phyloP scores from a whole-genome alignment of 1,140 invertebrate species.

The Goniozus legneri region DNA sequence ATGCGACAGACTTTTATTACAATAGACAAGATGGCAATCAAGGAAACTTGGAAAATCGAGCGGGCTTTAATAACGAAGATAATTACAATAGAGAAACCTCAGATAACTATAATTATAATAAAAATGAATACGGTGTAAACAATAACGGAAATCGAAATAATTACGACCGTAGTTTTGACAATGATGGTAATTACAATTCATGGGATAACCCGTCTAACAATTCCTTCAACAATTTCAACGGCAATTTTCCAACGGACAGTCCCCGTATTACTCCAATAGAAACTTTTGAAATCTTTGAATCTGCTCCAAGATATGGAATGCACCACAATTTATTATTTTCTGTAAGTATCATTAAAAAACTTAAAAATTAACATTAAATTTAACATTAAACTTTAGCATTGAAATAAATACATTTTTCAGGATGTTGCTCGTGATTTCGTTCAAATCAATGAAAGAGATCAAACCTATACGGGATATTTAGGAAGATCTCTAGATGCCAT shows the following conservation, averaged over 20 bases:
- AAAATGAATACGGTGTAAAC: constrained; percentile 23
- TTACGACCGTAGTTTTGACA: constrained; percentile 13
- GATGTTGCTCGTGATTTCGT: constrained; percentile 66
- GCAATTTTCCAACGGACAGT: too few species aligned
- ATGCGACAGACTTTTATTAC: constrained; percentile 14
- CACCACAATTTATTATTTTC: constrained; percentile 68
- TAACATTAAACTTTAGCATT: neutral
- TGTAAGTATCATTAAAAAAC: constrained; percentile 45
- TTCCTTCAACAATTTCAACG: neutral
- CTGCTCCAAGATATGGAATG: constrained; percentile 63
- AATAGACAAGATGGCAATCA: constrained; percentile 23
- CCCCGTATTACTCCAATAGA: constrained; percentile 48
- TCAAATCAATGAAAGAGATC: constrained; percentile 58
- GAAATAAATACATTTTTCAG: constrained; percentile 47
- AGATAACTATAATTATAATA: constrained; percentile 22
- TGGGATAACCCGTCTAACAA: constrained; percentile 2
- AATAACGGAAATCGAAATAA: constrained; percentile 18
- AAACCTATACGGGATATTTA: constrained; percentile 63
- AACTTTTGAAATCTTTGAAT: constrained; percentile 70
- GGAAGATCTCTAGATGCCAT: constrained; percentile 65
- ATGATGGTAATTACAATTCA: constrained; percentile 3
- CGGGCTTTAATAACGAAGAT: constrained; percentile 22
- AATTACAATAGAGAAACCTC: constrained; percentile 22
- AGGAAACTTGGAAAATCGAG: constrained; percentile 17
- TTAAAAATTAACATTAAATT: constrained; percentile 1